A percentile compares a stretch with the other conserved stretches of the same genome.
phyloP scores from a whole-genome alignment of 2,797 vertebrate genomes.

The Poeciliopsis infans region DNA sequence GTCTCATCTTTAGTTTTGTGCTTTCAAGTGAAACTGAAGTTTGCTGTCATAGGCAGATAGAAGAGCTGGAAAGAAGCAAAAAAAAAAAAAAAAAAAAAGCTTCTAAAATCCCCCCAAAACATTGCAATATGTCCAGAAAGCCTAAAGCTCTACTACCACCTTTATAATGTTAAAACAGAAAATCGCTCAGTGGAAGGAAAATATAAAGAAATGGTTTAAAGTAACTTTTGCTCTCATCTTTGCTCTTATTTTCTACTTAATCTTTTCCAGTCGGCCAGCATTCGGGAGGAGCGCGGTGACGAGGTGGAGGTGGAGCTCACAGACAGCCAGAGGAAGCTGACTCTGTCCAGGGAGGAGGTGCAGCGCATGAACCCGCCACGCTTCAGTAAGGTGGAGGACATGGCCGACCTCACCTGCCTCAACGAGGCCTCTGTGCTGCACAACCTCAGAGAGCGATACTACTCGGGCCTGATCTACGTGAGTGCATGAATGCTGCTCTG shows the following conservation, averaged over 20 bases:
- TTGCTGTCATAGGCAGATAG: neutral
- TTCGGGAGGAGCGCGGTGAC: slow-evolving; percentile 87
- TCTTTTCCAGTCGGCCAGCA: slow-evolving; percentile 83
- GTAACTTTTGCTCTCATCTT: neutral
- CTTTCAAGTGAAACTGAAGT: neutral
- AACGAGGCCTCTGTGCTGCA: slow-evolving; percentile 94
- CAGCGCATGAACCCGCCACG: slow-evolving; percentile 95
- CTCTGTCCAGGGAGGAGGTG: slow-evolving; percentile 88
- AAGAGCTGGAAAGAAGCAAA: neutral
- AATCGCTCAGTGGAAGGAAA: neutral
- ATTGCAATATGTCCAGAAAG: neutral
- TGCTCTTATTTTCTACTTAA: neutral
- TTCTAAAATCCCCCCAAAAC: neutral
- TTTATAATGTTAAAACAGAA: neutral
- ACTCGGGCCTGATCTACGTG: slow-evolving; percentile 93
- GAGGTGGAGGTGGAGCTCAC: slow-evolving; percentile 92
- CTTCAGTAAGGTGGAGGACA: slow-evolving; percentile 95
- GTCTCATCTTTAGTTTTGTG: neutral
- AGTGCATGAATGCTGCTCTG: slow-evolving; percentile 65
- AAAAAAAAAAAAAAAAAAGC: neutral
- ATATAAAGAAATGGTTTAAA: neutral
- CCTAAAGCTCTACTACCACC: neutral
- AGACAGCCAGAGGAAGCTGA: slow-evolving; percentile 84
- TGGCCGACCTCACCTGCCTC: slow-evolving; percentile 94
- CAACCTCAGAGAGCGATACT: slow-evolving; percentile 93